Evolutionary conservation across 1,140 invertebrate species (phyloP), one percentile per base, ranked within the genome.

Genomic region (Drosophila auraria): DNA sequence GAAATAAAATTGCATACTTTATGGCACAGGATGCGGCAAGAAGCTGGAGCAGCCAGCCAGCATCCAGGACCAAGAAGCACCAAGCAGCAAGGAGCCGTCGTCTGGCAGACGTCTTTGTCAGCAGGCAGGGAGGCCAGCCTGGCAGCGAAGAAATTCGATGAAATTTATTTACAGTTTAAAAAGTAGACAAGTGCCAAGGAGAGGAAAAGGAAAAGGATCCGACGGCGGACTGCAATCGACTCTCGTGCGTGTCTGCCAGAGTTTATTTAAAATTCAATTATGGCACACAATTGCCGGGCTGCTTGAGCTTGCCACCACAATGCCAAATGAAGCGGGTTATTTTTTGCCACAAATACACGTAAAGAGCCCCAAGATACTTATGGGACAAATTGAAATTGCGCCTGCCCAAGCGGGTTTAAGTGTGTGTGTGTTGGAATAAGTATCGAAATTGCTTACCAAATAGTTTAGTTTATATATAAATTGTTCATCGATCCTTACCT

Each of bases 181-280:
- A 73, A 71, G 87, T 81, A 82, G 87, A 91, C 87, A 87, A 77
- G 73, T 74, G 62, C 51, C 78, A 80, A 73, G 64, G 64, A 65
- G 33, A 30, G 49, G 45, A 20, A 47, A 9, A 25, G 40, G 38
- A 30, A 54, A 73, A 51, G 71, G 47, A 49, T 59, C n/a, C 25
- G 30, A 12, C 23, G 70, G 60, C 53, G 51, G 51, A 82, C 69
- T 64, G 50, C 56, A 58, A 51, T 78, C 45, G 57, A 69, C 58
- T 68, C 77, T 64, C 50, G 61, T 61, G 64, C 57, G 72, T 80
- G 62, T 54, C 49, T 70, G 73, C 51, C 59, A 51, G 80, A 78
- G 82, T 91, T 92, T 92, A 92, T 92, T 92, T 92, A 92, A 92
- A 92, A 92, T 92, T 92, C 91, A 92, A 92, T 92, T 92, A 92